These are phyloP conservation scores for Thereuonema tuberculata DNA, from an alignment of 1,140 invertebrate genomes.

Conservation along the genomic window DNA sequence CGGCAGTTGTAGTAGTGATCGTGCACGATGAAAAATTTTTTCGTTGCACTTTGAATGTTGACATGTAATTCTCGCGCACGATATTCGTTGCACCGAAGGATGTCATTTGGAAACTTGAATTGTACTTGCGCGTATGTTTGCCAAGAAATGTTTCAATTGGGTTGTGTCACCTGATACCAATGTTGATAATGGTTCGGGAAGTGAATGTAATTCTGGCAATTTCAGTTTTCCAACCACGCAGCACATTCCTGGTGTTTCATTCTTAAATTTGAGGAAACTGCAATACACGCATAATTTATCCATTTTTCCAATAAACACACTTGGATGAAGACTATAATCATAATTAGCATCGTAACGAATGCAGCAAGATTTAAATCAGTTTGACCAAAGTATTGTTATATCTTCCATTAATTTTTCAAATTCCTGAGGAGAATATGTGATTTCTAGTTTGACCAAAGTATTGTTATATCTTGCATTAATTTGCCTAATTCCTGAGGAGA, in stretches of 20 bases:
- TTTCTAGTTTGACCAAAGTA: too few relatives aligned
- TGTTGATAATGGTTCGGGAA: slow-evolving; percentile 18
- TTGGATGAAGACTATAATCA: slow-evolving; percentile 13
- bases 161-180: slow-evolving; percentile 17
- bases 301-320: slow-evolving; percentile 16
- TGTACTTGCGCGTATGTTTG: slow-evolving; percentile 28
- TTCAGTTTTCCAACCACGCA: slow-evolving; percentile 28
- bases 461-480: too few relatives aligned
- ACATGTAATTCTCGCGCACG: background rate
- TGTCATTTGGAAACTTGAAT: slow-evolving; percentile 30
- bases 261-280: slow-evolving; percentile 29
- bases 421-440: too few relatives aligned
- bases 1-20: slow-evolving; percentile 11
- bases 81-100: slow-evolving; percentile 24
- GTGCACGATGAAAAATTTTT: slow-evolving; percentile 17
- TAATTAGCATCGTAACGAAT: background rate
- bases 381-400: too few relatives aligned
- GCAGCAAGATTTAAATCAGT: background rate
- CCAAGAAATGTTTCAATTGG: slow-evolving; percentile 28
- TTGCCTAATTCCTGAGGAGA: too few relatives aligned
- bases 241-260: slow-evolving; percentile 31
- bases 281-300: slow-evolving; percentile 26
- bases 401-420: too few relatives aligned
- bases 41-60: slow-evolving; percentile 18
- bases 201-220: slow-evolving; percentile 22